Evolutionary conservation across 2,113 vertebrate genomes (phyloP).

Genomic region (Caranx ignobilis): DNA sequence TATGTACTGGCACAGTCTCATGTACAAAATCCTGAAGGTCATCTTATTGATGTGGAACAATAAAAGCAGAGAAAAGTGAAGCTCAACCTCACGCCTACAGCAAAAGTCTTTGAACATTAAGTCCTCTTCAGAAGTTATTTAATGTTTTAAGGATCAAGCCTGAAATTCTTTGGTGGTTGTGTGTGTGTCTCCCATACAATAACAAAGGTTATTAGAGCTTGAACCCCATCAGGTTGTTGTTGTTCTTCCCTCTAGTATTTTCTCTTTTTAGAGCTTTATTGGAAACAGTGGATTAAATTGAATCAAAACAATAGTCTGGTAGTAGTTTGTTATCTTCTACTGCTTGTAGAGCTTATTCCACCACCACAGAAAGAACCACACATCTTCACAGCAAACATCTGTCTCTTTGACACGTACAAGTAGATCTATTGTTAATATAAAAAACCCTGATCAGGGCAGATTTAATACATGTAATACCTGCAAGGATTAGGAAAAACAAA

Average conservation of each 20-base stretch:
- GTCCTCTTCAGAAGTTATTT: conserved; percentile 39
- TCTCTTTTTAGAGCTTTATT: conserved; percentile 27
- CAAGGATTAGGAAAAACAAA: background rate
- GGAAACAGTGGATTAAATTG: conserved; percentile 14
- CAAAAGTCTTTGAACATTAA: conserved; percentile 37
- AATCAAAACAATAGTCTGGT: conserved; percentile 13
- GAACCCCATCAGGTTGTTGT: conserved; percentile 42
- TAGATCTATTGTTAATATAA: background rate
- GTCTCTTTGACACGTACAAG: background rate
- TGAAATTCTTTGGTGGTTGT: conserved; percentile 18
- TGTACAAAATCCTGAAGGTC: conserved; percentile 49
- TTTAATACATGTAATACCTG: conserved; percentile 5
- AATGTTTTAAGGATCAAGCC: conserved; percentile 30
- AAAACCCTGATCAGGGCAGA: background rate
- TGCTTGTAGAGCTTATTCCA: background rate
- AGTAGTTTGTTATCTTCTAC: too few species aligned
- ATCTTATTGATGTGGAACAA: conserved; percentile 18
- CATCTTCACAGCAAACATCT: background rate
- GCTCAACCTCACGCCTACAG: conserved; percentile 13
- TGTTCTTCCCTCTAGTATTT: conserved; percentile 20
- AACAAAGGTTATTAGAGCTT: conserved; percentile 42
- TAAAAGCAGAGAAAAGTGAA: conserved; percentile 27
- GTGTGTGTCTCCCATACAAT: conserved; percentile 17
- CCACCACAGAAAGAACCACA: background rate
- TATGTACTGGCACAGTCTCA: conserved; percentile 23